Conservation (phyloP, 1,140 invertebrate species). For the Kradibia gibbosae region DNA sequence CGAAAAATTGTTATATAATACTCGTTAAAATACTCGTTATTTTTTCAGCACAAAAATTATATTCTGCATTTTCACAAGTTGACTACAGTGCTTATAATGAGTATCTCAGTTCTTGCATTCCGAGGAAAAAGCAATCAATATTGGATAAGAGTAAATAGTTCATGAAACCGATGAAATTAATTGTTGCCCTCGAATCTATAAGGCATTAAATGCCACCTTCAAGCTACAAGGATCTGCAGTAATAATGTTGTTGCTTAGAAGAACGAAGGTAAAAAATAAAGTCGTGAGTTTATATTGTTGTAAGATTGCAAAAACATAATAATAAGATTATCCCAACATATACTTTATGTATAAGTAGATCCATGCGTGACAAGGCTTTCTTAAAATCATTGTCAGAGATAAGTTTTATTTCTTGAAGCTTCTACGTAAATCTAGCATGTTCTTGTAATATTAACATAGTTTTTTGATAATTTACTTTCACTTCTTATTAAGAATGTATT, state of each 20-base stretch:
- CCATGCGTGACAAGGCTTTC: neutral
- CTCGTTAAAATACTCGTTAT: too few species aligned
- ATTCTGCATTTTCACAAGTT: too few species aligned
- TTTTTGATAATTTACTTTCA: too few species aligned
- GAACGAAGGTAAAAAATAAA: neutral
- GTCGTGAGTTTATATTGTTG: neutral
- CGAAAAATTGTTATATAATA: too few species aligned
- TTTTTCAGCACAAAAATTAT: too few species aligned
- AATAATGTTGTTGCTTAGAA: neutral
- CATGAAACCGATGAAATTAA: slow-evolving; percentile 51
- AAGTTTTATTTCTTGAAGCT: slow-evolving; percentile 7
- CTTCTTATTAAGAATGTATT: too few species aligned
- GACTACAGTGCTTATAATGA: neutral
- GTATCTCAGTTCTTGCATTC: slow-evolving; percentile 23
- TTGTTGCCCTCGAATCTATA: slow-evolving; percentile 29
- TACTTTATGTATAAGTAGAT: neutral
- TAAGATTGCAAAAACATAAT: too few species aligned
- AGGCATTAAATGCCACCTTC: too few species aligned
- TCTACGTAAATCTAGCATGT: slow-evolving; percentile 7
- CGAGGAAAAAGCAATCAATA: slow-evolving; percentile 35
- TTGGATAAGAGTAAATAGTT: slow-evolving; percentile 6
- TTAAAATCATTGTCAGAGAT: slow-evolving; percentile 10
- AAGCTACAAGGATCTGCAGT: too few species aligned
- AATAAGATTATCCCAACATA: neutral
- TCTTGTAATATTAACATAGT: too few species aligned